Evolutionary conservation across 2,797 vertebrate species (phyloP).

Genomic region (Typhlichthys eigenmanni): DNA sequence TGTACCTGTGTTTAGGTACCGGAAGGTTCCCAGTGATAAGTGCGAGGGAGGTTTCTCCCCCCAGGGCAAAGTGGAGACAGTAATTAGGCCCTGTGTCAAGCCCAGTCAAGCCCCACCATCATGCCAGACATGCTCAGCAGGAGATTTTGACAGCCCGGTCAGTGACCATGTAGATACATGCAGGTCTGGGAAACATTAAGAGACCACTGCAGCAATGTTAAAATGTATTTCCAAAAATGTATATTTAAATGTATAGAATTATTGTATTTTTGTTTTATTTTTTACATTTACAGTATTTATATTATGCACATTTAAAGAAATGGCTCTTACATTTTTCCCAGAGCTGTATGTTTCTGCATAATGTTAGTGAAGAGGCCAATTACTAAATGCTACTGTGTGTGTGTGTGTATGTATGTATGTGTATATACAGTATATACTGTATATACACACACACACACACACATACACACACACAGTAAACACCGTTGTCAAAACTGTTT

Average conservation of each 20-base stretch:
- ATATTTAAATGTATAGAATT: too few species aligned
- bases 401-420: too few species aligned
- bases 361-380: too few species aligned
- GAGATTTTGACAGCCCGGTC: slow-evolving; percentile 66
- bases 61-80: slow-evolving; percentile 39
- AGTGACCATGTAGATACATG: slow-evolving; percentile 29
- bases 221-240: too few species aligned
- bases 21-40: slow-evolving; percentile 76
- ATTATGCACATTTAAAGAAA: too few species aligned
- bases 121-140: slow-evolving; percentile 29
- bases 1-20: slow-evolving; percentile 67
- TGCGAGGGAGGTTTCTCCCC: slow-evolving; percentile 78
- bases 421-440: too few species aligned
- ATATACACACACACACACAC: too few species aligned
- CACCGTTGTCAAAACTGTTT: too few species aligned
- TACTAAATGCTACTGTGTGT: too few species aligned
- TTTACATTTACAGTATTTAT: background rate
- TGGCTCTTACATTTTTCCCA: background rate
- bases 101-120: slow-evolving; percentile 38
- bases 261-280: background rate
- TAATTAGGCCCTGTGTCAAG: slow-evolving; percentile 67
- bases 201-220: too few species aligned
- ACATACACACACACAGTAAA: too few species aligned
- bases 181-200: background rate
- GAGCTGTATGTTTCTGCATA: too few species aligned